Base-by-base conservation (phyloP, 1,140 invertebrate species). In the Drosophila sp. region DNA sequence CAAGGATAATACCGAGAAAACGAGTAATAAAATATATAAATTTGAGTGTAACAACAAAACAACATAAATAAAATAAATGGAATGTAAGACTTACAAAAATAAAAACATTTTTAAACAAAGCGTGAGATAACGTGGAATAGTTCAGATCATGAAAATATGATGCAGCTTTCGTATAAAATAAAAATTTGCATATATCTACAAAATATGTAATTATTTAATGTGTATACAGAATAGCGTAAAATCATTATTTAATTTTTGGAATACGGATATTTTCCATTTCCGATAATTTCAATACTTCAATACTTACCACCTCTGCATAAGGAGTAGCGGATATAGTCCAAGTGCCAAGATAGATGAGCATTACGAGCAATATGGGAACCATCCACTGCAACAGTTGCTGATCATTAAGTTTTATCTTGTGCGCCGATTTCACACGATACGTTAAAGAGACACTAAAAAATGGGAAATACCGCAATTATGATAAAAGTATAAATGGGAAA, bases 361-460 rank as follows among this genome's bases (percentile, higher is more conserved):
- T 97, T 5, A 98, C 95, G 4, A 97, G 92, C 2, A 98, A 91
- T 59, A 98, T 97, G 0, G 97, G 97, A 3, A 97, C 95, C 94
- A 98, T 96, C 96, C 97, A 97, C 80, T 98, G 97, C 16, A 98
- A 89, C 32, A 98, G 91, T 83, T 96, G 97, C 86, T 97, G 97
- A 92, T 98, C 97, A 2, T 97, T 98, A 21, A 98, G 92, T 83
- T 98, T 98, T 13, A 98, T 94, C 91, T 98, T 97, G 78, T 98
- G 97, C 0, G 97, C 96, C 21, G 97, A 97, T 90, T 98, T 98
- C 0, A 98, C 97, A n/a, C 97, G 94, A 92, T 98, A 98, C 11
- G 97, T 98, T 43, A 98, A 92, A 0, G 97, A 98, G 27, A 98
- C 97, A 79, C 97, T 97, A 92, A 0, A 13, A 14, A 16, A 34